Percentiles rank a stretch among this genome's conserved stretches.
phyloP scores from a whole-genome alignment of 2,888 invertebrate genomes.

The Blomia tropicalis region DNA sequence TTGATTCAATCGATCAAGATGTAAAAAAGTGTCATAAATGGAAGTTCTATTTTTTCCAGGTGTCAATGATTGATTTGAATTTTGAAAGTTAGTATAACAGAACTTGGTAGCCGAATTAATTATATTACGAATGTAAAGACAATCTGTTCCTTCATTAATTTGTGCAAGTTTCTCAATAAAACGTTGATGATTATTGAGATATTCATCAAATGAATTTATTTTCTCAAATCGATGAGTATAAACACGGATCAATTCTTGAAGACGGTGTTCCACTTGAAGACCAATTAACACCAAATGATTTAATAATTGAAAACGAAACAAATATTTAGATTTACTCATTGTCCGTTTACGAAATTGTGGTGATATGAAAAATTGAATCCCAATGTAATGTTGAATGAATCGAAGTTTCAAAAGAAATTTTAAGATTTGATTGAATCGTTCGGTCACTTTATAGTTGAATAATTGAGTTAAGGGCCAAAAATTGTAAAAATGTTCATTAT shows the following conservation, averaged over 20 bases:
- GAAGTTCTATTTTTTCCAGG: no score
- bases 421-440: neutral
- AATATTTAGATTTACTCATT: neutral
- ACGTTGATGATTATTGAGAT: neutral
- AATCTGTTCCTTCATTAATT: neutral
- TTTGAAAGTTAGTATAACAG: neutral
- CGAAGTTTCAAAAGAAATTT: neutral
- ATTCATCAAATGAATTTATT: neutral
- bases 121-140: neutral
- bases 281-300: neutral
- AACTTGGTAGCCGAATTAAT: neutral
- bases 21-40: neutral
- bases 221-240: neutral
- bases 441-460: neutral
- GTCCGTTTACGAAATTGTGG: neutral
- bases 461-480: conserved; percentile 6
- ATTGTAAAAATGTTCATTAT: neutral
- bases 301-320: neutral
- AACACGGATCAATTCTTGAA: neutral
- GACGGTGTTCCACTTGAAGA: neutral
- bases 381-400: neutral
- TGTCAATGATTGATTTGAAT: neutral
- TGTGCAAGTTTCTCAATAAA: neutral
- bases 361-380: conserved; percentile 1
- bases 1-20: neutral